Conservation (phyloP, 2,113 vertebrate genomes). For the Orthochromis indermauri region DNA sequence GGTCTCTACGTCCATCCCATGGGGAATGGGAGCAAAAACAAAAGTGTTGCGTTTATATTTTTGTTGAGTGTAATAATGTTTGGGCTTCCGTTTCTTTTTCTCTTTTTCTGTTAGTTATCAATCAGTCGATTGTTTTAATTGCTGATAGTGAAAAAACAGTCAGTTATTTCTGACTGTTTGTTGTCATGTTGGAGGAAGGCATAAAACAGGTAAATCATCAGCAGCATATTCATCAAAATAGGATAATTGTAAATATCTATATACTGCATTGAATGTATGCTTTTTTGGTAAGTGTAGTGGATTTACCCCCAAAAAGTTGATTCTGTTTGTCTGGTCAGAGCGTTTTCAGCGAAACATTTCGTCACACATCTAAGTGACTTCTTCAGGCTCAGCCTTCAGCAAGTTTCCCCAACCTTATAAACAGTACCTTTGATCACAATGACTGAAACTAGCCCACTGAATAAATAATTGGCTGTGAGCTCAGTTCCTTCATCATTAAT, state of each 20-base stretch:
- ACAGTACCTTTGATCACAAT: neutral
- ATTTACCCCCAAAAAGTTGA: neutral
- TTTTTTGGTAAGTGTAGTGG: neutral
- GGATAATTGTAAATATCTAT: neutral
- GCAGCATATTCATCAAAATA: neutral
- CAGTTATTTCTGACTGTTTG: neutral
- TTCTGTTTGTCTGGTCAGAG: neutral
- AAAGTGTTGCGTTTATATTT: too few relatives aligned
- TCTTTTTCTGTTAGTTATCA: neutral
- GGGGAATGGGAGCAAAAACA: too few relatives aligned
- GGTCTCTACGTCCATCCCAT: too few relatives aligned
- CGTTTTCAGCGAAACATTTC: accelerated
- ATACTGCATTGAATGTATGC: neutral
- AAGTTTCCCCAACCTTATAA: neutral
- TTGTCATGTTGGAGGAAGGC: neutral
- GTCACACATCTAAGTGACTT: neutral
- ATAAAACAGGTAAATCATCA: neutral
- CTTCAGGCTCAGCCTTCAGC: neutral
- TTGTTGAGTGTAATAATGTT: neutral
- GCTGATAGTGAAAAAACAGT: neutral
- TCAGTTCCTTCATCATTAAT: neutral
- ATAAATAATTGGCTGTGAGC: neutral
- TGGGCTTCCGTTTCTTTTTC: neutral
- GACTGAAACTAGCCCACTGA: neutral
- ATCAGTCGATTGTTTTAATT: neutral